Conservation (phyloP, 2,888 invertebrate species). For the Scelioninae gen. 1 region DNA sequence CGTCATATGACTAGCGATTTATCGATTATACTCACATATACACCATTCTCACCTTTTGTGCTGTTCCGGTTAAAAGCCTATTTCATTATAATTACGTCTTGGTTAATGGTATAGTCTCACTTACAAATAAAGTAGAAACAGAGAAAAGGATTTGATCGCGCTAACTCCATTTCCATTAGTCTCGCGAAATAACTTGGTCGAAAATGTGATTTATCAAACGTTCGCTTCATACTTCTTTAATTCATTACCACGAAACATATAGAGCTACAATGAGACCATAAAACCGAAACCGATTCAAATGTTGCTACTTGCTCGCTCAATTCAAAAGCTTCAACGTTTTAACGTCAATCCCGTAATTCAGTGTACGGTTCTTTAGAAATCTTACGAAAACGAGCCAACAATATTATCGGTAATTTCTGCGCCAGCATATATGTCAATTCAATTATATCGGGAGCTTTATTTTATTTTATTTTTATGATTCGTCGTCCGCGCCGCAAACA, state of each 20-base stretch:
- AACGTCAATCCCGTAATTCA: slow-evolving; percentile 21
- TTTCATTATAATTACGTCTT: slow-evolving; percentile 57
- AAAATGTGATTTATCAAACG: slow-evolving; percentile 15
- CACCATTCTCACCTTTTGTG: slow-evolving; percentile 28
- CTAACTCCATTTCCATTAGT: no score
- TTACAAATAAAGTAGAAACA: no score
- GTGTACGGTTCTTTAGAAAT: slow-evolving; percentile 17
- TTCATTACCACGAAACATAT: slow-evolving; percentile 13
- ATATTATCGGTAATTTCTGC: slow-evolving; percentile 46
- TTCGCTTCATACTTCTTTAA: no score
- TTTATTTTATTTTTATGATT: slow-evolving; percentile 44
- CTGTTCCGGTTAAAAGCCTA: slow-evolving; percentile 49
- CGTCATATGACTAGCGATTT: slow-evolving; percentile 50
- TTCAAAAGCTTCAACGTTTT: no score
- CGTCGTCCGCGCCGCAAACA: slow-evolving; percentile 45
- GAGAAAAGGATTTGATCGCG: no score
- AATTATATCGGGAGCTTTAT: slow-evolving; percentile 53
- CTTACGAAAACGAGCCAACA: slow-evolving; percentile 26
- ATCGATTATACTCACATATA: slow-evolving; percentile 54
- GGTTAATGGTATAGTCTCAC: slow-evolving; percentile 28
- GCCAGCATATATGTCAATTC: slow-evolving; percentile 48
- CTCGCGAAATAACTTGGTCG: neutral
- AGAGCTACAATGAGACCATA: no score
- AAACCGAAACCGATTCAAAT: slow-evolving; percentile 33
- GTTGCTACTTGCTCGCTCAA: no score